Evolutionary conservation across 1,140 invertebrate species (phyloP), one percentile per base, ranked within the genome.

Genomic region (Lysiphlebus fabarum): DNA sequence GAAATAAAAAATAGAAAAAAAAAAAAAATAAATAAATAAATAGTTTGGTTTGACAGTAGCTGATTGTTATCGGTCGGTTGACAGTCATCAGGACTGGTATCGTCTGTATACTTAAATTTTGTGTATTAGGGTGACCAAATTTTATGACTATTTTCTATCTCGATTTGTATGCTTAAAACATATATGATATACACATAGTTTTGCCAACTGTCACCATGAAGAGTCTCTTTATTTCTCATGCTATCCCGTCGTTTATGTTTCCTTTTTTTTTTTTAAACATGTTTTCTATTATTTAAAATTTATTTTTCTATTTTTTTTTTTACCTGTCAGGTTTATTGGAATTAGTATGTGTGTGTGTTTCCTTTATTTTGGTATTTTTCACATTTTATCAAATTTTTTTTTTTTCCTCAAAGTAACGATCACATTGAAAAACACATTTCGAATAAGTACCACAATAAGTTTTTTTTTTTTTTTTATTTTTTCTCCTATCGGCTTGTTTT

Each of bases 21-120:
- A n/a, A 56, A 9, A 47, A 38, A 56, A 34, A 45, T n/a, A 10
- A n/a, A 26, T 1, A 26, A 37, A 57, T 26, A 12, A 37, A 17
- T 38, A 26, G 17, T 10, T 54, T 6, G 45, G 47, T 43, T 26
- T 42, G 56, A 38, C 40, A 26, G 56, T 58, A 58, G 56, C 48
- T 38, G 56, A 58, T 58, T 58, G 56, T 58, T 58, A 58, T 58
- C 56, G 40, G 47, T 50, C 26, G 45, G 47, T 50, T 42, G 56
- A 58, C 47, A 58, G 56, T 50, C 37, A 40, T 50, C 38, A 47
- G 43, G 55, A 17, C 55, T 48, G 55, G 48, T 58, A 56, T 44
- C 36, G n/a, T n/a, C 17, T 17, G 7, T 48, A 33, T 4, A 26
- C 17, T 26, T 26, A 4, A 26, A 26, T 26, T 26, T 26, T 26